A percentile compares a stretch with the other conserved stretches of the same genome.
Conservation (phyloP, 2,797 vertebrate genomes). For the Eulemur coronatus region DNA sequence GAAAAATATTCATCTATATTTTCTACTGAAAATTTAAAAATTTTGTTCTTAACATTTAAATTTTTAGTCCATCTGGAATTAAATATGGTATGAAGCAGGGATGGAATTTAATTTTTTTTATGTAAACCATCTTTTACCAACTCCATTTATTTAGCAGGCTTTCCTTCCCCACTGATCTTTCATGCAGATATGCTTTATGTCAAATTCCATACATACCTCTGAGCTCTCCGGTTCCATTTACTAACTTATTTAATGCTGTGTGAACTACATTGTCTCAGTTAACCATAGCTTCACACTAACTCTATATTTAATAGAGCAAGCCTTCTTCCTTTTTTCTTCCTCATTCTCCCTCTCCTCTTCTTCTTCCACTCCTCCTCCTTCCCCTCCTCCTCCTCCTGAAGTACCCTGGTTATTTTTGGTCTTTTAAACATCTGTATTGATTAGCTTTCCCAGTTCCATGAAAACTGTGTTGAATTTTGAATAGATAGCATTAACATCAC, state of each 20-base stretch:
- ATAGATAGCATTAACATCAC: background rate
- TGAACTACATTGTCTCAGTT: background rate
- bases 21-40: background rate
- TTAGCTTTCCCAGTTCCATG: background rate
- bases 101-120: background rate
- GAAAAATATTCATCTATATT: background rate
- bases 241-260: background rate
- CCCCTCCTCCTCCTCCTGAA: background rate
- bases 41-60: background rate
- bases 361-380: fast-evolving
- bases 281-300: background rate
- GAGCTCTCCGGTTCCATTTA: background rate
- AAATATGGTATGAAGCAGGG: background rate
- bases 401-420: background rate
- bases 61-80: background rate
- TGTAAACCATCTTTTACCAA: background rate
- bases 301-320: background rate
- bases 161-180: background rate
- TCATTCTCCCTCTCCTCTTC: background rate
- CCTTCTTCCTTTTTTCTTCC: background rate
- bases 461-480: background rate
- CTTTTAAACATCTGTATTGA: background rate
- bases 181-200: background rate
- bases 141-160: background rate
- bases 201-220: background rate